Base-by-base conservation (phyloP, 2,888 invertebrate species). In the Neoascia interrupta region DNA sequence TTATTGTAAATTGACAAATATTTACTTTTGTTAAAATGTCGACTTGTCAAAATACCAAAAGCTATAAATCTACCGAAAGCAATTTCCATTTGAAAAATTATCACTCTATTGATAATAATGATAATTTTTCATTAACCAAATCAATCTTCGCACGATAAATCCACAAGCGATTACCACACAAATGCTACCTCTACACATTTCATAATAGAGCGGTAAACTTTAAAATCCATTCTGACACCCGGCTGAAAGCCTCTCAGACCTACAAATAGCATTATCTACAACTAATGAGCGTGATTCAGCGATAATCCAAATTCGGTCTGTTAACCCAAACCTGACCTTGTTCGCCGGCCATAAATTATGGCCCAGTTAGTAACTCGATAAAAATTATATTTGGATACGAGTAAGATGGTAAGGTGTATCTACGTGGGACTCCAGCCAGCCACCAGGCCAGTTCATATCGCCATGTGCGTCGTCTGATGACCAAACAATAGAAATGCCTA, bases 201-300 rank as follows among this genome's bases (percentile, higher is more conserved):
- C 21, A 6, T 28, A 36, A 53, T n/a, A 53, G 10, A 23, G 4
- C 21, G 21, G 34, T 26, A 26, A 13, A 4, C 4, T 11, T n/a
- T n/a, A n/a, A n/a, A n/a, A n/a, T n/a, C n/a, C n/a, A n/a, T n/a
- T n/a, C n/a, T n/a, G n/a, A n/a, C n/a, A n/a, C n/a, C n/a, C n/a
- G n/a, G n/a, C n/a, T n/a, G n/a, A n/a, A n/a, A n/a, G n/a, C n/a
- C n/a, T n/a, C n/a, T n/a, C n/a, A n/a, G n/a, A 11, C 6, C 19
- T 41, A 19, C 19, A 19, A 11, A 19, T n/a, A n/a, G n/a, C n/a
- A n/a, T n/a, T n/a, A 11, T 28, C 19, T 28, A 11, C 8, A 16
- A 64, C 43, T 45, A 66, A 45, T 47, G 19, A 37, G n/a, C 11
- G 28, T 47, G 54, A 66, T 39, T 54, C 54, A 66, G 28, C 19